These are phyloP conservation scores for Xestia rhomboidea DNA, from an alignment of 2,888 invertebrate genomes.

Conservation along the genomic window DNA sequence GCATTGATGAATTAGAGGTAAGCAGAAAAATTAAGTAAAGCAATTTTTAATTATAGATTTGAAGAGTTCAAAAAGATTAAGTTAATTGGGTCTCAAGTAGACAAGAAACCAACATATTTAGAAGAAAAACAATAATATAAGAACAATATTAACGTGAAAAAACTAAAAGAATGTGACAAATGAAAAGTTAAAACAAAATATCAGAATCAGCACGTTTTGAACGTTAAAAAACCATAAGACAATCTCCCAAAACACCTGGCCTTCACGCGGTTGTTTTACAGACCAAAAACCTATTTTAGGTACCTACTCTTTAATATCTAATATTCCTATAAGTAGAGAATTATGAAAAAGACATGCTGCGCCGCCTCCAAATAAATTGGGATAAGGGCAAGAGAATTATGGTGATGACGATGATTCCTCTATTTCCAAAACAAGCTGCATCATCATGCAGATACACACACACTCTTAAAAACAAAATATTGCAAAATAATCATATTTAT, in stretches of 20 bases:
- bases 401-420: not conserved
- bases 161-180: not conserved
- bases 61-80: not conserved
- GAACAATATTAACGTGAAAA: not conserved
- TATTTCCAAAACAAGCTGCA: not conserved
- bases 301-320: not conserved
- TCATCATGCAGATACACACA: not conserved
- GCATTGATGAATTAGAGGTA: not conserved
- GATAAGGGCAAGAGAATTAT: not conserved
- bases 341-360: not conserved
- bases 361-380: not conserved
- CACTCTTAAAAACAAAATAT: too few relatives aligned
- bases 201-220: not conserved
- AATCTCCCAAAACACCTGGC: not conserved
- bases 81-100: too few relatives aligned
- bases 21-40: not conserved
- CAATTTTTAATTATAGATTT: not conserved
- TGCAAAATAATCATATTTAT: not conserved
- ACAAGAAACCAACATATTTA: not conserved
- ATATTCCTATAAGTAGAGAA: not conserved
- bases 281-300: too few relatives aligned
- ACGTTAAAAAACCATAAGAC: not conserved
- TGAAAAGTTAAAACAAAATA: not conserved
- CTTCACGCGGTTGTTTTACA: not conserved
- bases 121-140: not conserved